phyloP scores from a whole-genome alignment of 2,113 vertebrate genomes.

The Alectura lathami region DNA sequence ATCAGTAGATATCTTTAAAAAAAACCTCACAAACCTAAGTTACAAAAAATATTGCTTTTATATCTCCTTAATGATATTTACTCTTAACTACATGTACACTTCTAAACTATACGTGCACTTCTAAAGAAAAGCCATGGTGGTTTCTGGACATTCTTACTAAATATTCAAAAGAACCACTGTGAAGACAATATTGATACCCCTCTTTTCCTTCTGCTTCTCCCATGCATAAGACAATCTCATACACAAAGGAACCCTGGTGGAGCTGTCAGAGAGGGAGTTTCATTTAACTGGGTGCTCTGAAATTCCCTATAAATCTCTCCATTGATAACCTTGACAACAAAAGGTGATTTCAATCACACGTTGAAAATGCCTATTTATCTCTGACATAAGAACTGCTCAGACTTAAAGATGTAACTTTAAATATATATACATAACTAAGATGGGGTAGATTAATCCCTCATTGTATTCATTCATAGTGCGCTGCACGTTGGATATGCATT shows the following conservation, averaged over 20 bases:
- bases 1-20: not conserved
- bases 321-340: not conserved
- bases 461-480: not conserved
- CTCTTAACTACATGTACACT: not conserved
- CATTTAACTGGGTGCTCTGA: not conserved
- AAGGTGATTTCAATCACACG: not conserved
- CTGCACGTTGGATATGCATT: not conserved
- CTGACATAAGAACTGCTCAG: not conserved
- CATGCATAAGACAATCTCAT: not conserved
- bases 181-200: not conserved
- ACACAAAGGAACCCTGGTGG: not conserved
- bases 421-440: not conserved
- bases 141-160: not conserved
- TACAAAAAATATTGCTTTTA: not conserved
- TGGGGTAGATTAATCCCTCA: not conserved
- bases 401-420: not conserved
- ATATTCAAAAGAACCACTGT: not conserved
- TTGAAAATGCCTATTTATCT: not conserved
- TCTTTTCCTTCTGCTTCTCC: not conserved
- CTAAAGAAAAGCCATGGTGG: not conserved
- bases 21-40: not conserved
- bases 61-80: not conserved
- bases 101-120: not conserved
- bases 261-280: not conserved
- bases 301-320: not conserved